Evolutionary conservation across 2,113 vertebrate species (phyloP), one percentile per base, ranked within the genome.

Genomic region (Tetraodon nigroviridis): DNA sequence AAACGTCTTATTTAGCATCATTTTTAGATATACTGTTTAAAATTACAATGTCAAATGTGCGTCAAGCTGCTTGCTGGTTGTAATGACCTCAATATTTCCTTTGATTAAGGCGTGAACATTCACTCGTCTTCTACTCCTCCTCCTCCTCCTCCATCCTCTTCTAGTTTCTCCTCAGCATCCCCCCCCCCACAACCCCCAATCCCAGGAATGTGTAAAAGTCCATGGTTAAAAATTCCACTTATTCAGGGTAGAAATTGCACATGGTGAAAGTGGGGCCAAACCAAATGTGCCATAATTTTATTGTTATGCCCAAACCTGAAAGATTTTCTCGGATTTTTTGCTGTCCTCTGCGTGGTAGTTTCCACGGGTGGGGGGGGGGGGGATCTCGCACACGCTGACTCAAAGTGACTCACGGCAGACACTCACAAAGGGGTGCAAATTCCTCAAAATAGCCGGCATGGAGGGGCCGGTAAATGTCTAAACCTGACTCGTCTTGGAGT

Each of bases 341-440:
- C 66, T 63, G 65, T 55, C 44, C 24, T 37, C 13, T 47, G 29
- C 51, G 58, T 51, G 53, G 47, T 12, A 49, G 56, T 19, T 67
- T 77, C 59, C 29, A 13, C 51, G 42, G 51, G 7, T 5, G 7
- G 27, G 27, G 27, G 27, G 27, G 32, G 10, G 7, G 29, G 7
- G 44, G 55, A 37, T 41, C 44, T 20, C 32, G 52, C 59, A 41
- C 20, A 47, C 8, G 5, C 49, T 76, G 82, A 81, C 64, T 81
- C 72, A 70, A 56, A 56, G 37, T 75, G 75, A 71, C 54, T 81
- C 80, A 81, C 13, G 4, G 22, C 20, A 55, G 18, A 48, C 61
- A 27, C 57, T 69, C 57, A 69, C 64, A 69, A 64, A 71, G 64
- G 27, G 29, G 2, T 17, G 11, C 40, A 42, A 29, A 58, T 67